Base-by-base conservation (phyloP, 2,113 vertebrate species). In the Amphilophus citrinellus region DNA sequence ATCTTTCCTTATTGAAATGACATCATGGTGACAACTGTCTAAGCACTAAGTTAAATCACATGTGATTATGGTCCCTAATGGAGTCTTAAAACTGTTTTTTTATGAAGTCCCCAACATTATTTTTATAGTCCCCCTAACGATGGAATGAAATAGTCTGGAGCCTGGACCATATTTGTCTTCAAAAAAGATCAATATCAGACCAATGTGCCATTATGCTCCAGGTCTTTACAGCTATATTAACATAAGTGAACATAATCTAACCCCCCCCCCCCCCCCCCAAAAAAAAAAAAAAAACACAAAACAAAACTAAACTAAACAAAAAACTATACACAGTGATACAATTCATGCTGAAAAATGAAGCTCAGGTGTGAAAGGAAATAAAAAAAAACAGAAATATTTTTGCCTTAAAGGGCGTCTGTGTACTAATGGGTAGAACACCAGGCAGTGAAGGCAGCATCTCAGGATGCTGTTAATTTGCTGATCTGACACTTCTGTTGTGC, bases 141-240 rank as follows among this genome's bases (percentile, higher is more conserved):
- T 53, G n/a, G 20, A 82, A 32, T 35, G 17, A 79, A 18, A 58
- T 22, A 27, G 50, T 58, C 80, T 79, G 65, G 80, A 83, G 83
- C 63, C 17, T 65, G 11, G 59, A 78, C 44, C 39, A 50, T 32
- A 77, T 61, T 59, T 68, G 35, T 56, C 75, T 61, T 83, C 58
- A 80, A 82, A 65, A 27, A 88, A 86, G 18, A 90, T 88, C 81
- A 32, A 90, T 86, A 82, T 76, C 11, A 22, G 32, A 44, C 44
- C 65, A 24, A 58, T 76, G 37, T 73, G 65, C 75, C 86, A 76
- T 42, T 17, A 30, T 44, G 6, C 57, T 62, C 35, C 18, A 62
- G 57, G 27, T 24, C 22, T 61, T 47, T 30, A 63, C 7, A 44
- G 11, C 27, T 6, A 15, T 32, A 50, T 56, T 37, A 71, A 71